These are phyloP conservation scores for Albula goreensis DNA, from an alignment of 2,113 vertebrate species.

Conservation along the genomic window DNA sequence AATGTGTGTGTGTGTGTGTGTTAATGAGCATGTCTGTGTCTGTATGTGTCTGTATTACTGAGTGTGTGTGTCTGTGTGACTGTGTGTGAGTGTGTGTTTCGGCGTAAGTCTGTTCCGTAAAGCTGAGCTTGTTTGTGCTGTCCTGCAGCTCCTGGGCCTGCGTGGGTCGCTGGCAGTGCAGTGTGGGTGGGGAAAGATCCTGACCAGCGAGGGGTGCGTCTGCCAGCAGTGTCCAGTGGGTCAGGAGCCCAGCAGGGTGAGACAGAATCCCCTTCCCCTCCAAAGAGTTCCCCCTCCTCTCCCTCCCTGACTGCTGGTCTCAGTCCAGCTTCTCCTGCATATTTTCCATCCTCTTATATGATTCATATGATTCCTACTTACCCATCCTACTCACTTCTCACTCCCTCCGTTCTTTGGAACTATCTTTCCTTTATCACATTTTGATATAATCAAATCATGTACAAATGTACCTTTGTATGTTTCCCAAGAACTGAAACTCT, in stretches of 20 bases:
- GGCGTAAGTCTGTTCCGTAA: neutral
- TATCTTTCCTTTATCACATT: neutral
- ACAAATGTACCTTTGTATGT: too few relatives aligned
- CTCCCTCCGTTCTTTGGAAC: neutral
- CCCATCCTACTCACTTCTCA: neutral
- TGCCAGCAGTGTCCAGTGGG: slow-evolving; percentile 78
- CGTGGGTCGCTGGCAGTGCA: slow-evolving; percentile 55
- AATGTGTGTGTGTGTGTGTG: too few relatives aligned
- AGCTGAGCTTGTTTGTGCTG: neutral
- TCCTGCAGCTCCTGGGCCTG: slow-evolving; percentile 53
- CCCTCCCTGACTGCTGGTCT: neutral
- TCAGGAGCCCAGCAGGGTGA: slow-evolving; percentile 80
- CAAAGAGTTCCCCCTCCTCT: neutral
- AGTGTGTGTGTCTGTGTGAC: neutral
- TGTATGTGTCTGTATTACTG: slow-evolving; percentile 14
- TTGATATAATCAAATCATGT: too few relatives aligned
- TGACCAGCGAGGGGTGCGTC: slow-evolving; percentile 42
- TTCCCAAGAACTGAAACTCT: too few relatives aligned
- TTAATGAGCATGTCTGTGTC: neutral
- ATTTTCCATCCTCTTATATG: neutral
- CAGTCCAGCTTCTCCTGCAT: neutral
- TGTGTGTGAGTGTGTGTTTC: neutral
- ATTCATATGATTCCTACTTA: neutral
- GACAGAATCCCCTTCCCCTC: slow-evolving; percentile 32
- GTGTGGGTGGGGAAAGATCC: slow-evolving; percentile 50